Evolutionary conservation across 2,888 invertebrate genomes (phyloP).

Genomic region (Andrena flavipes): DNA sequence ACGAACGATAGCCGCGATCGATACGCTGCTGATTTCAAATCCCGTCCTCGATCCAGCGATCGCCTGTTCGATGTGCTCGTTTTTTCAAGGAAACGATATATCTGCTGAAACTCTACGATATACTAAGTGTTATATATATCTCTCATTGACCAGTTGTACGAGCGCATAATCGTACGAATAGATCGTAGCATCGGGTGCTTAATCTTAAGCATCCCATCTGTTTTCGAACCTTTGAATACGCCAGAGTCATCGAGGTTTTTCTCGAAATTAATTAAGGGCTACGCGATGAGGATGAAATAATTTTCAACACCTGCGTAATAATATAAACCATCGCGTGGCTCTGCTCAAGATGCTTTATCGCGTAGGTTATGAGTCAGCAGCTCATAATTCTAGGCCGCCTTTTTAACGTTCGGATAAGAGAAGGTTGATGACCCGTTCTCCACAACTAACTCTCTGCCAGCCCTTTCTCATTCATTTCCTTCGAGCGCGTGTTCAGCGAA

Average conservation of each 20-base stretch:
- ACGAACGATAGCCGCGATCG: slow-evolving; percentile 29
- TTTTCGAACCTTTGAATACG: background rate
- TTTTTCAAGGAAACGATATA: background rate
- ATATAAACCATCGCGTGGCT: slow-evolving; percentile 17
- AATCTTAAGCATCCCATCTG: background rate
- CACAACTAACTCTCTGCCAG: background rate
- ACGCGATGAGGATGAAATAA: slow-evolving; percentile 24
- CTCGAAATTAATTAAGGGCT: slow-evolving; percentile 19
- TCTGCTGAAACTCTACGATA: too few relatives aligned
- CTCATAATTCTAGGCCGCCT: slow-evolving; percentile 47
- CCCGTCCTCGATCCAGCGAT: background rate
- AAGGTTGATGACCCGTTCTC: slow-evolving; percentile 56
- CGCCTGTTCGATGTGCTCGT: background rate
- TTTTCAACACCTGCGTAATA: background rate
- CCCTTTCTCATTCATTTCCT: slow-evolving; percentile 17
- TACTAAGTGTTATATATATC: too few relatives aligned
- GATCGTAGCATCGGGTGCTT: background rate
- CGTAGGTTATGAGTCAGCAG: slow-evolving; percentile 54
- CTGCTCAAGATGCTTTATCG: slow-evolving; percentile 61
- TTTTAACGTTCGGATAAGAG: slow-evolving; percentile 58
- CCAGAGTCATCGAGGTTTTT: background rate
- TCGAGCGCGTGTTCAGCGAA: slow-evolving; percentile 37
- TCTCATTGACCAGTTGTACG: too few relatives aligned
- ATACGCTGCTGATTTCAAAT: slow-evolving; percentile 13
- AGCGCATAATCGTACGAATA: too few relatives aligned